These are phyloP conservation scores for Catamblyrhynchus diadema DNA, from an alignment of 2,797 vertebrate genomes.

Conservation along the genomic window DNA sequence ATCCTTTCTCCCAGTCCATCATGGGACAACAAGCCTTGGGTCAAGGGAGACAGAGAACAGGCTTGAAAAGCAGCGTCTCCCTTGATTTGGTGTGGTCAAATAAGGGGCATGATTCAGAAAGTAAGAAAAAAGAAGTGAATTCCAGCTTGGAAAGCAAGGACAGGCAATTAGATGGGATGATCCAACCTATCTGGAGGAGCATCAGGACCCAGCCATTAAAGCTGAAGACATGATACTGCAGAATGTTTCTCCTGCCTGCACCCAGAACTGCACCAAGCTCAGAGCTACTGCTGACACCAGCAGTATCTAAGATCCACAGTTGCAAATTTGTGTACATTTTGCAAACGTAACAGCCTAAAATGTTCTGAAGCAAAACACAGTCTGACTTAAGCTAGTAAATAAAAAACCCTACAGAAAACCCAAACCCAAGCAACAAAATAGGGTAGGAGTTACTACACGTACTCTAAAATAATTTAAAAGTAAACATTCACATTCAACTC, in stretches of 20 bases:
- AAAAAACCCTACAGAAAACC: not conserved
- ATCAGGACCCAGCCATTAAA: not conserved
- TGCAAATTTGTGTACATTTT: not conserved
- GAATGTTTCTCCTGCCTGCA: not conserved
- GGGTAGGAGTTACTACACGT: accelerated
- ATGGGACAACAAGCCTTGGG: accelerated
- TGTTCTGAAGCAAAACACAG: not conserved
- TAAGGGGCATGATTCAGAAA: not conserved
- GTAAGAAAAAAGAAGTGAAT: not conserved
- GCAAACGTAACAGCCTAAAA: not conserved
- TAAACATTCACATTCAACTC: not conserved
- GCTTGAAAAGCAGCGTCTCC: not conserved
- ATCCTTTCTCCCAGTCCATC: not conserved
- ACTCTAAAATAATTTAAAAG: not conserved
- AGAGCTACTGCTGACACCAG: not conserved
- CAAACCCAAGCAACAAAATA: not conserved
- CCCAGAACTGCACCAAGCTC: not conserved
- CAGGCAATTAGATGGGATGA: not conserved
- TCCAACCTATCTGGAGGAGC: not conserved
- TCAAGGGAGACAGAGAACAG: not conserved
- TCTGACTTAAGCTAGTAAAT: not conserved
- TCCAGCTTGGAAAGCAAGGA: not conserved
- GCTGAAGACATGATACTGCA: not conserved
- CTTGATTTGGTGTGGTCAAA: not conserved
- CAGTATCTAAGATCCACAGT: not conserved